These are phyloP conservation scores for Hyperoplus immaculatus DNA, from an alignment of 2,797 vertebrate genomes.

Conservation along the genomic window DNA sequence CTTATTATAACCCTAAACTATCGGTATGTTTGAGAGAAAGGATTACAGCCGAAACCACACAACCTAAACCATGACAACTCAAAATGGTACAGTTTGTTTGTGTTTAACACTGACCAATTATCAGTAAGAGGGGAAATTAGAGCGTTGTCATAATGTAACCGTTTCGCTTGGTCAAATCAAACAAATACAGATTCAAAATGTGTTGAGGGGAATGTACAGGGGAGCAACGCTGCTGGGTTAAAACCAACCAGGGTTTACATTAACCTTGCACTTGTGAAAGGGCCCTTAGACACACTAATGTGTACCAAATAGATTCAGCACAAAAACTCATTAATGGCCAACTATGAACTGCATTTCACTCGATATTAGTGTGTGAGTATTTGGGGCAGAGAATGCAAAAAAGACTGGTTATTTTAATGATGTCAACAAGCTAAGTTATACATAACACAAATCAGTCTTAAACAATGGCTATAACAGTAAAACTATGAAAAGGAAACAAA, in stretches of 20 bases:
- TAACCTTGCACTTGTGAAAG: too few relatives aligned
- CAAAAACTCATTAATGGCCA: not conserved
- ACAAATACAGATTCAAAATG: too few relatives aligned
- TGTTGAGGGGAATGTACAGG: too few relatives aligned
- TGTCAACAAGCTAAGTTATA: conserved; percentile 30
- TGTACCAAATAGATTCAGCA: conserved; percentile 7
- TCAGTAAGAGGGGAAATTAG: not conserved
- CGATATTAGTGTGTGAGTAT: not conserved
- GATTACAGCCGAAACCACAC: not conserved
- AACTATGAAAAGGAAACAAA: conserved; percentile 17
- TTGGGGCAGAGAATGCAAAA: not conserved
- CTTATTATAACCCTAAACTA: not conserved
- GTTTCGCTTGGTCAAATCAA: too few relatives aligned
- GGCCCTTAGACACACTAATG: not conserved
- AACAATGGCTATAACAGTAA: conserved; percentile 20
- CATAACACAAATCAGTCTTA: conserved; percentile 34
- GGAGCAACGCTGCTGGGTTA: too few relatives aligned
- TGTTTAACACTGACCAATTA: not conserved
- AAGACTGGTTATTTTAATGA: conserved; percentile 23
- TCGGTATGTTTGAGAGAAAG: not conserved
- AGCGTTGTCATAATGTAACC: too few relatives aligned
- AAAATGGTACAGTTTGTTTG: conserved; percentile 15
- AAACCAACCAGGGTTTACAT: too few relatives aligned
- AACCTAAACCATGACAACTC: not conserved
- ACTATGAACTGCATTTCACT: conserved; percentile 2